Evolutionary conservation across 2,888 invertebrate genomes (phyloP).

Genomic region (Melitaea athalia): DNA sequence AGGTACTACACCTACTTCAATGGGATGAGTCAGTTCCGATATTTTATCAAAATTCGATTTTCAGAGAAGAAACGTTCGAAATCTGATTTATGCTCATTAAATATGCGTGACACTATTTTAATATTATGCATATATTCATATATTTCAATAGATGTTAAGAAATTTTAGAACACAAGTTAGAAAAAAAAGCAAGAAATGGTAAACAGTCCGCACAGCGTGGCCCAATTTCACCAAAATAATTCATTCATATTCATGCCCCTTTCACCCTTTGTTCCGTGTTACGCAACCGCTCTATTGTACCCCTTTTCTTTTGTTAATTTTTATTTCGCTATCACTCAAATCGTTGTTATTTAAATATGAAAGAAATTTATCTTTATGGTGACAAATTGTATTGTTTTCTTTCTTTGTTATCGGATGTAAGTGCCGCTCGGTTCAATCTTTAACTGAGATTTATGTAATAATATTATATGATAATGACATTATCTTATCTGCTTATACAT

Average conservation of each 20-base stretch:
- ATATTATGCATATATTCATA: constrained; percentile 15
- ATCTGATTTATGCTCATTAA: neutral
- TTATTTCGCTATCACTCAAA: constrained; percentile 43
- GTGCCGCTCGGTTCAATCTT: neutral
- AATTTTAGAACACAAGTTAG: constrained; percentile 8
- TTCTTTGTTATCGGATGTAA: constrained; percentile 7
- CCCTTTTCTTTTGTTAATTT: constrained; percentile 67
- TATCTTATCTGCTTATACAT: too few species aligned
- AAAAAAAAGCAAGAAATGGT: constrained; percentile 44
- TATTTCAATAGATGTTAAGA: neutral
- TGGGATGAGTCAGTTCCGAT: neutral
- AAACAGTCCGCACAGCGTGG: constrained; percentile 48
- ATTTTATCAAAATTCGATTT: too few species aligned
- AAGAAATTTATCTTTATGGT: constrained; percentile 23
- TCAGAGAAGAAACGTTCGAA: too few species aligned
- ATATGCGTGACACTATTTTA: neutral
- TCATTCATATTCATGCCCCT: constrained; percentile 78
- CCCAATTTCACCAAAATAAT: constrained; percentile 70
- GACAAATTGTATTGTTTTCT: constrained; percentile 30
- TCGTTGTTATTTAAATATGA: constrained; percentile 45
- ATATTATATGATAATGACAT: too few species aligned
- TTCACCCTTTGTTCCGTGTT: constrained; percentile 72
- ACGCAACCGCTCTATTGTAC: constrained; percentile 58
- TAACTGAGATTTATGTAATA: neutral
- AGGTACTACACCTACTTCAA: neutral